These are phyloP conservation scores for Danaus melanippus DNA, from an alignment of 1,140 invertebrate genomes.

Conservation along the genomic window DNA sequence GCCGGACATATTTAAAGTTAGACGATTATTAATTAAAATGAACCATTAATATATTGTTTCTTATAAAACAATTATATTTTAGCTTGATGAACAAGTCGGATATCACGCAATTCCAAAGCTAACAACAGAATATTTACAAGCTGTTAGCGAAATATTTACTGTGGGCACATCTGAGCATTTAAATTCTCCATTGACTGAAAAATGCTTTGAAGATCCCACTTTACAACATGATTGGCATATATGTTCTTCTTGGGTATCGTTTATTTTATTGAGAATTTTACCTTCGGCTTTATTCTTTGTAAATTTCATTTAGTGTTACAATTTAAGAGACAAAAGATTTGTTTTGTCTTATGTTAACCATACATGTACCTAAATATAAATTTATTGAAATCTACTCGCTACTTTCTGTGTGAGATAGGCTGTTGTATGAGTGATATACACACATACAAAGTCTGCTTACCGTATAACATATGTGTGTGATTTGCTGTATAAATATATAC, in stretches of 20 bases:
- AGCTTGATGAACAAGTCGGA: conserved; percentile 39
- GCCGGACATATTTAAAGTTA: conserved; percentile 37
- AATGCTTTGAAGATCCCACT: conserved; percentile 52
- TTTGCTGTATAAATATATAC: too few relatives aligned
- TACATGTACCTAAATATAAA: too few relatives aligned
- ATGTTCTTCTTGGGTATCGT: conserved; percentile 50
- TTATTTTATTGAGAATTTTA: background rate
- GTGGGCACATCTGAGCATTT: conserved; percentile 35
- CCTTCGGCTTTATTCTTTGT: too few relatives aligned
- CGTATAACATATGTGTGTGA: too few relatives aligned
- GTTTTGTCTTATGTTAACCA: too few relatives aligned
- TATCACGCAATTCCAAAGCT: conserved; percentile 48
- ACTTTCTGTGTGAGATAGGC: too few relatives aligned
- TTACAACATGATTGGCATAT: conserved; percentile 52
- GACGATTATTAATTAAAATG: conserved; percentile 5
- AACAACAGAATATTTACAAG: conserved; percentile 49
- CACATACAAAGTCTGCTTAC: too few relatives aligned
- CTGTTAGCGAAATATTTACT: conserved; percentile 41
- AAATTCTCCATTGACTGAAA: conserved; percentile 44
- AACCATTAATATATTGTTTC: conserved; percentile 1
- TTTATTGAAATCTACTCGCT: too few relatives aligned
- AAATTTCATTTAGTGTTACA: too few relatives aligned
- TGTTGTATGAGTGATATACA: too few relatives aligned
- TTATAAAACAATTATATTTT: conserved; percentile 17
- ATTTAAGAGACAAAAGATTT: too few relatives aligned